These are phyloP conservation scores for Psilanteris sp. DNA, from an alignment of 1,140 invertebrate species.

Conservation along the genomic window DNA sequence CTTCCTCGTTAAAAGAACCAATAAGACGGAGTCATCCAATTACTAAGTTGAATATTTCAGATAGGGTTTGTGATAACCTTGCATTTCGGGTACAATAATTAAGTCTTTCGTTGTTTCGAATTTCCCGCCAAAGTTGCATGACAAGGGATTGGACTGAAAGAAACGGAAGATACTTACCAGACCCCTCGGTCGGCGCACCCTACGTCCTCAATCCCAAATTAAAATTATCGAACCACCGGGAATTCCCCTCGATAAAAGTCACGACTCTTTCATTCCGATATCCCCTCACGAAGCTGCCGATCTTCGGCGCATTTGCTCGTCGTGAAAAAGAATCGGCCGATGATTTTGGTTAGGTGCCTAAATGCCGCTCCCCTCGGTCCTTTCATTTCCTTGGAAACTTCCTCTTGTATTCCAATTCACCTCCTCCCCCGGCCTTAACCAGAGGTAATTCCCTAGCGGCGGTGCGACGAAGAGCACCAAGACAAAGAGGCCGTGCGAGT, in stretches of 20 bases:
- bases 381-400: constrained; percentile 65
- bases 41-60: no score
- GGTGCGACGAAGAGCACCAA: constrained; percentile 28
- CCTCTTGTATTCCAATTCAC: no score
- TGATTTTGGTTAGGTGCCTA: constrained; percentile 50
- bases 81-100: no score
- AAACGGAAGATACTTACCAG: constrained; percentile 10
- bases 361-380: constrained; percentile 62
- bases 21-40: no score
- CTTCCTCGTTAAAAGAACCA: no score
- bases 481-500: constrained; percentile 41
- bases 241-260: constrained; percentile 35
- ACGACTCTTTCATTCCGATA: constrained; percentile 39
- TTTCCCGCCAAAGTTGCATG: no score
- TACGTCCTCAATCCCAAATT: constrained; percentile 32
- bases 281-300: constrained; percentile 21
- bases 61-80: no score
- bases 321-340: constrained; percentile 31
- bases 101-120: no score
- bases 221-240: constrained; percentile 17
- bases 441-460: constrained; percentile 39
- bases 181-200: constrained; percentile 1
- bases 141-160: no score
- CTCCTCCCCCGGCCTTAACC: background rate
- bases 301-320: constrained; percentile 14